Evolutionary conservation across 2,113 vertebrate genomes (phyloP).

Genomic region (Bothrops jararaca): DNA sequence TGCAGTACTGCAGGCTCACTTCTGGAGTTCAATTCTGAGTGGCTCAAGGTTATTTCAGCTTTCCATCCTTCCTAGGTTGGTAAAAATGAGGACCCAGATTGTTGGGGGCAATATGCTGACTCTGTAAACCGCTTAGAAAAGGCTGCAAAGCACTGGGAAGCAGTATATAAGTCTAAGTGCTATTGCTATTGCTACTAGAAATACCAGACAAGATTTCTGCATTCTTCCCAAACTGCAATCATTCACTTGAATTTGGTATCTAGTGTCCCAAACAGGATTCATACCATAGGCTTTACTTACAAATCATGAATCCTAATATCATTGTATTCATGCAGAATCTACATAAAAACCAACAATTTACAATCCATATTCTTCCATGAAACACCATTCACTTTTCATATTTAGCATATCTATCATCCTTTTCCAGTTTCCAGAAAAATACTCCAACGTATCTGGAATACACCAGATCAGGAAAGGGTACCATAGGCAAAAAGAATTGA

Average conservation of each 20-base stretch:
- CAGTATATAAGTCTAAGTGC: too few species aligned
- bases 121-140: too few species aligned
- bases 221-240: neutral
- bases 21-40: too few species aligned
- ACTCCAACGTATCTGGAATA: neutral
- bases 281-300: neutral
- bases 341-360: neutral
- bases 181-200: neutral
- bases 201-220: neutral
- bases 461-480: neutral
- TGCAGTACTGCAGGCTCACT: too few species aligned
- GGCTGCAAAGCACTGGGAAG: too few species aligned
- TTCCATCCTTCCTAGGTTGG: too few species aligned
- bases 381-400: neutral
- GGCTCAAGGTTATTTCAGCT: too few species aligned
- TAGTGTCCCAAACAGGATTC: neutral
- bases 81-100: too few species aligned
- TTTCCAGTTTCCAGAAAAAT: neutral
- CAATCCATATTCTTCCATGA: neutral
- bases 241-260: neutral
- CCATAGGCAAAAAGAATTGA: neutral
- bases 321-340: neutral
- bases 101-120: too few species aligned
- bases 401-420: neutral
- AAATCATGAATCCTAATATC: neutral